Evolutionary conservation across 2,113 vertebrate species (phyloP), one percentile per base, ranked within the genome.

Genomic region (Morone chrysops): DNA sequence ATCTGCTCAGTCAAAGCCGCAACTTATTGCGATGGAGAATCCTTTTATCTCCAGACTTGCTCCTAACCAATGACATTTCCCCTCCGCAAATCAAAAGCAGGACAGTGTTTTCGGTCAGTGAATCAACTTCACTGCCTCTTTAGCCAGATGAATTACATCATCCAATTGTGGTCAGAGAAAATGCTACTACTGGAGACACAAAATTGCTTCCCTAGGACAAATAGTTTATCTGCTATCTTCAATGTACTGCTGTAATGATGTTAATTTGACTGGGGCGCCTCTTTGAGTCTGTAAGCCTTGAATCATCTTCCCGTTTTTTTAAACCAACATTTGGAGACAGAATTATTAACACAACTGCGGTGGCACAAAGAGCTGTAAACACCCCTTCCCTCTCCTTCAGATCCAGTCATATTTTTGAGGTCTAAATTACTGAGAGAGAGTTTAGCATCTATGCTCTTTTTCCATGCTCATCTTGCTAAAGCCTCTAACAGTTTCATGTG

Each of bases 51-150:
- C 9, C 18, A 31, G 57, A 53, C 76, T 62, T 38, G 48, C 45
- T 80, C n/a, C 75, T 63, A 78, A 85, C 85, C 87, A 57, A 40
- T 59, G 45, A 85, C 67, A 59, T 76, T 62, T 83, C 45, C 68
- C 73, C 60, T 75, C 59, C 38, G 38, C 53, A 69, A 88, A 91
- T 92, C 40, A 78, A 82, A 91, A 91, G 63, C 86, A 88, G 80
- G 71, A 69, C 56, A 48, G 8, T 11, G 56, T 77, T 82, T 80
- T 61, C 41, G 36, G 82, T 74, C 65, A 50, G 76, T 54, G 61
- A 86, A 51, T 14, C 66, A 22, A 12, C 69, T 82, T 67, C 78
- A 75, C 59, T 61, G 31, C 69, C n/a, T 73, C 69, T 25, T 56
- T 47, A 80, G 80, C 67, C 81, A 78, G 48, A 85, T 63, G 68